These are phyloP conservation scores for Anoplius nigerrimus DNA, from an alignment of 2,888 invertebrate genomes.

Conservation along the genomic window DNA sequence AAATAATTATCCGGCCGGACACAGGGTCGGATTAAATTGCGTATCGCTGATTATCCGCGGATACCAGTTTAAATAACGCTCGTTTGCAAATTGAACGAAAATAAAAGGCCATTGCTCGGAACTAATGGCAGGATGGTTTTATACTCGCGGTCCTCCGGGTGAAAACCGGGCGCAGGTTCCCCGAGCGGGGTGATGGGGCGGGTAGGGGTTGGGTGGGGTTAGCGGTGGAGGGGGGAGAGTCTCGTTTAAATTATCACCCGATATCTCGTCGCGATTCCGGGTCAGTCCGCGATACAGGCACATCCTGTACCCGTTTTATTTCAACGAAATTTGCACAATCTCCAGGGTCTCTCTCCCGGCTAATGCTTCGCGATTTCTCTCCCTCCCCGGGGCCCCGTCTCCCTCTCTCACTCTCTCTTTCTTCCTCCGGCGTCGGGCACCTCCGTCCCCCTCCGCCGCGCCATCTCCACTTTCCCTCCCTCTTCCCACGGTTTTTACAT, in stretches of 20 bases:
- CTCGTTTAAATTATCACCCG: slow-evolving; percentile 1
- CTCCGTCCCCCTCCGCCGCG: neutral
- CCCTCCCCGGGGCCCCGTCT: neutral
- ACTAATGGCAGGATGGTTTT: too few relatives aligned
- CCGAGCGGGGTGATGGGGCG: too few relatives aligned
- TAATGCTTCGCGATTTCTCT: slow-evolving; percentile 7
- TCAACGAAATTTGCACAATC: neutral
- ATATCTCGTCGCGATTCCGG: slow-evolving; percentile 4
- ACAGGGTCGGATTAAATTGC: too few relatives aligned
- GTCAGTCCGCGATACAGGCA: slow-evolving; percentile 1
- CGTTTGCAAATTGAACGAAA: too few relatives aligned
- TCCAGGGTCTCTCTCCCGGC: neutral
- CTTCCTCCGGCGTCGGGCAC: neutral
- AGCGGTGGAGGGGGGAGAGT: neutral
- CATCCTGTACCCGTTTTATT: too few relatives aligned
- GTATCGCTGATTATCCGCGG: too few relatives aligned
- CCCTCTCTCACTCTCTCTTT: neutral
- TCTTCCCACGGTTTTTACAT: slow-evolving; percentile 40
- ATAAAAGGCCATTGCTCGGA: too few relatives aligned
- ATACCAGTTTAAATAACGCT: too few relatives aligned
- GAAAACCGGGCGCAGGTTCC: too few relatives aligned
- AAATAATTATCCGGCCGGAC: too few relatives aligned
- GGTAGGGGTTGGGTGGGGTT: too few relatives aligned
- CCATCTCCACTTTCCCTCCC: neutral
- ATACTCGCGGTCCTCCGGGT: too few relatives aligned